These are phyloP conservation scores for Cataglyphis hispanica DNA, from an alignment of 1,140 invertebrate genomes.

Conservation along the genomic window DNA sequence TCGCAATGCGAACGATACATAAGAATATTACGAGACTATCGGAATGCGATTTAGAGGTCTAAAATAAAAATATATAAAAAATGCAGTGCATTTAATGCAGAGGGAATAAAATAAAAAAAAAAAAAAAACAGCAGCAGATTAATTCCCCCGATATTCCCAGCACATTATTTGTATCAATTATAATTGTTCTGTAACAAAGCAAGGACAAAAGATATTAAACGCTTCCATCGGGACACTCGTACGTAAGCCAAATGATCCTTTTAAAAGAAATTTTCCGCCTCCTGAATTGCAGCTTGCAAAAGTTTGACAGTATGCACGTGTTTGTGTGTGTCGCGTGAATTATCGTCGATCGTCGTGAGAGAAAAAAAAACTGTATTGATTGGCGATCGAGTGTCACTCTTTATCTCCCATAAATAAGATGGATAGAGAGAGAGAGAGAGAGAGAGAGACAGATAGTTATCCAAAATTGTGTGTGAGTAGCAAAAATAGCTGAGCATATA, in stretches of 20 bases:
- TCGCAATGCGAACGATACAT: too few species aligned
- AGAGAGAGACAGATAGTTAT: not conserved
- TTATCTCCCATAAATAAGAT: not conserved
- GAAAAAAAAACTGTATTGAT: not conserved
- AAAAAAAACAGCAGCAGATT: too few species aligned
- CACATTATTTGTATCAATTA: conserved; percentile 2
- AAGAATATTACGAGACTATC: too few species aligned
- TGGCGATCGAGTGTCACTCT: not conserved
- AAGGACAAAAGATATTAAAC: not conserved
- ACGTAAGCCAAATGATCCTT: not conserved
- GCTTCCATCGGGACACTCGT: conserved; percentile 10
- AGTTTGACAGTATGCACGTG: conserved; percentile 11
- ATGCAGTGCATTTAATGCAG: too few species aligned
- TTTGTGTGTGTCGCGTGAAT: not conserved
- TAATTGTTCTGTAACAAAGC: not conserved
- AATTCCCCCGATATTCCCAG: not conserved
- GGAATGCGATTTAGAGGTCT: too few species aligned
- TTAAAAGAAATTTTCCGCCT: conserved; percentile 7
- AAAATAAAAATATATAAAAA: too few species aligned
- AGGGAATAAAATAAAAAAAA: too few species aligned
- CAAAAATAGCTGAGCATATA: not conserved
- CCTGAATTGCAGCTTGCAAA: conserved; percentile 6
- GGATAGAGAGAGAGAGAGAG: too few species aligned
- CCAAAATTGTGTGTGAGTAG: not conserved
- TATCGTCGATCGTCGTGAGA: not conserved